phyloP scores from a whole-genome alignment of 2,888 invertebrate genomes.

The Diarsia dahlii region DNA sequence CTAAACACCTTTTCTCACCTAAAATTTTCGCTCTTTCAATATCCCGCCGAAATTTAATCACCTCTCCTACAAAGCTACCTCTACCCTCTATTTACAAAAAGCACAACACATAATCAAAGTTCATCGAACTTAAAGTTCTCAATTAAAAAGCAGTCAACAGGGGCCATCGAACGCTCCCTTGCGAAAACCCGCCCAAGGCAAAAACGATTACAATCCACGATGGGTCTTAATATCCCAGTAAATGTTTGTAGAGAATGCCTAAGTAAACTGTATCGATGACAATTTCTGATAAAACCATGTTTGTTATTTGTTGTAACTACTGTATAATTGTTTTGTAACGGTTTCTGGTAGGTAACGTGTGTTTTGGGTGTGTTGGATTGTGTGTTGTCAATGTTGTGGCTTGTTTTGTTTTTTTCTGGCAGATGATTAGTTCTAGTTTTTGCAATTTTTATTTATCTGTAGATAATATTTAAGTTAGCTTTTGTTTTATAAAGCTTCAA shows the following conservation, averaged over 20 bases:
- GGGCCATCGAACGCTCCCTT: slow-evolving; percentile 69
- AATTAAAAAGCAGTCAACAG: slow-evolving; percentile 79
- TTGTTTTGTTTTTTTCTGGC: neutral
- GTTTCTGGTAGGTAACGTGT: slow-evolving; percentile 43
- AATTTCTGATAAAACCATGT: slow-evolving; percentile 69
- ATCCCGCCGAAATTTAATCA: neutral
- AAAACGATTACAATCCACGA: slow-evolving; percentile 77
- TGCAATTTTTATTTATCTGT: neutral
- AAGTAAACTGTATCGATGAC: slow-evolving; percentile 82
- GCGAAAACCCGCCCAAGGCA: slow-evolving; percentile 75
- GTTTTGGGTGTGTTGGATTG: slow-evolving; percentile 10
- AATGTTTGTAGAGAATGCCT: slow-evolving; percentile 77
- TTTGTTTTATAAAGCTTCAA: too few species aligned
- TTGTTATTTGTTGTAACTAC: slow-evolving; percentile 59
- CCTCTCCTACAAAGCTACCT: slow-evolving; percentile 12
- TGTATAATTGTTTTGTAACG: slow-evolving; percentile 62
- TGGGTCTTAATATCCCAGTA: slow-evolving; percentile 75
- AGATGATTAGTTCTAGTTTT: neutral
- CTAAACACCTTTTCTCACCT: neutral
- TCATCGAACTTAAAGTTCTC: slow-evolving; percentile 74
- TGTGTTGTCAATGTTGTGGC: neutral
- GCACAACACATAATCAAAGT: slow-evolving; percentile 64
- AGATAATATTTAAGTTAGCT: too few species aligned
- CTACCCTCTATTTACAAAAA: slow-evolving; percentile 53
- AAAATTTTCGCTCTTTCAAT: neutral